Percentiles rank a stretch among this genome's conserved stretches.
Evolutionary conservation across 2,797 vertebrate species (phyloP).

Genomic region (Hemitrygon akajei): DNA sequence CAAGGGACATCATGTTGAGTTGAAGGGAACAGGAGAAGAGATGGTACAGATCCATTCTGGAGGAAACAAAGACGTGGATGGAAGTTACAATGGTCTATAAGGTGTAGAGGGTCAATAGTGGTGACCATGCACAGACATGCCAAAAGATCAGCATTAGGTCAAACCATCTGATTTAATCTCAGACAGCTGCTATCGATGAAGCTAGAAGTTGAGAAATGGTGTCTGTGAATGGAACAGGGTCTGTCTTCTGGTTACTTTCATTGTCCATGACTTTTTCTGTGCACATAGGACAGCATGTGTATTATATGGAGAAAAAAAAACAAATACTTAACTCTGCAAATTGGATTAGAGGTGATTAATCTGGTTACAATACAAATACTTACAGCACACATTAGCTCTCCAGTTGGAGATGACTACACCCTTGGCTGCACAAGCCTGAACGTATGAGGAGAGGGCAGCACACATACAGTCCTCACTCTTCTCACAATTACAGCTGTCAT

Average conservation of each 20-base stretch:
- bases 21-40: background rate
- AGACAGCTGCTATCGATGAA: background rate
- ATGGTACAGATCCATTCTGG: background rate
- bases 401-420: constrained; percentile 49
- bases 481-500: constrained; percentile 32
- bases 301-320: background rate
- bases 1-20: background rate
- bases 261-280: background rate
- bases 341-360: background rate
- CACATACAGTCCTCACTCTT: constrained; percentile 36
- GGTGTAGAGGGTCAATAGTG: too few relatives aligned
- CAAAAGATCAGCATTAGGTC: too few relatives aligned
- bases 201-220: background rate
- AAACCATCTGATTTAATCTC: background rate
- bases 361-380: constrained; percentile 39
- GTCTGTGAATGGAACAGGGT: too few relatives aligned
- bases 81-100: too few relatives aligned
- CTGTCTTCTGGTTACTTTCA: background rate
- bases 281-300: background rate
- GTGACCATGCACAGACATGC: too few relatives aligned
- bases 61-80: too few relatives aligned
- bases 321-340: background rate
- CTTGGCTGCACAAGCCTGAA: constrained; percentile 51
- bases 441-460: constrained; percentile 49
- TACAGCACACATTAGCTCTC: constrained; percentile 52